Conservation (phyloP, 92 coral and sea anemone species). For the Anthopleura xanthogrammica region DNA sequence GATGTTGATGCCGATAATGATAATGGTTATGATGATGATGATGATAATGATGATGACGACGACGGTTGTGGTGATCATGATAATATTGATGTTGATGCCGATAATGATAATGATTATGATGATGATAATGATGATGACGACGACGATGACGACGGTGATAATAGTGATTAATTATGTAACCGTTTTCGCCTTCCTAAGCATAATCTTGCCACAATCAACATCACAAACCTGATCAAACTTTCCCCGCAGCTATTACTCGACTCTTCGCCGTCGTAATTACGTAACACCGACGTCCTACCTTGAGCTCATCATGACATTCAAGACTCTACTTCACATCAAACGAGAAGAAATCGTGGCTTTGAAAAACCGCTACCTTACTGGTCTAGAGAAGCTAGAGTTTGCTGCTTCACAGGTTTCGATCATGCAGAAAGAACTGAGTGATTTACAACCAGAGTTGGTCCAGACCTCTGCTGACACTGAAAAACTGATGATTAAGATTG, state of each 20-base stretch:
- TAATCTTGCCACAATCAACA: neutral
- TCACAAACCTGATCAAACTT: neutral
- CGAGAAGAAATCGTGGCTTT: constrained; percentile 91
- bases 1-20: neutral
- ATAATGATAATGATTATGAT: neutral
- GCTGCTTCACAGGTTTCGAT: constrained; percentile 99
- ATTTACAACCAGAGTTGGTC: constrained; percentile 94
- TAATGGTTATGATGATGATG: neutral
- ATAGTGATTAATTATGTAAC: too few species aligned
- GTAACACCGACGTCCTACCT: constrained; percentile 99
- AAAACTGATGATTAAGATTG: constrained; percentile 93
- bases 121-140: too few species aligned
- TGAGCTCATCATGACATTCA: constrained; percentile 96
- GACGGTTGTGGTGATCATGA: too few species aligned
- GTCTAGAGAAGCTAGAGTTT: constrained; percentile 93
- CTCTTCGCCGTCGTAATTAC: constrained; percentile 90
- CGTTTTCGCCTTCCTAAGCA: too few species aligned
- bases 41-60: too few species aligned
- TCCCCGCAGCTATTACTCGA: constrained; percentile 67
- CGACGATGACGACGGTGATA: too few species aligned
- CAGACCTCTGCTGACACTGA: constrained; percentile 98
- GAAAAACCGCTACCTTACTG: constrained; percentile 88
- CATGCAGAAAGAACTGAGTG: constrained; percentile 97
- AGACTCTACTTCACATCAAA: constrained; percentile 85
- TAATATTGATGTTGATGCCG: neutral